Base-by-base conservation (phyloP, 2,888 invertebrate species). In the Willowsia nigromaculata region DNA sequence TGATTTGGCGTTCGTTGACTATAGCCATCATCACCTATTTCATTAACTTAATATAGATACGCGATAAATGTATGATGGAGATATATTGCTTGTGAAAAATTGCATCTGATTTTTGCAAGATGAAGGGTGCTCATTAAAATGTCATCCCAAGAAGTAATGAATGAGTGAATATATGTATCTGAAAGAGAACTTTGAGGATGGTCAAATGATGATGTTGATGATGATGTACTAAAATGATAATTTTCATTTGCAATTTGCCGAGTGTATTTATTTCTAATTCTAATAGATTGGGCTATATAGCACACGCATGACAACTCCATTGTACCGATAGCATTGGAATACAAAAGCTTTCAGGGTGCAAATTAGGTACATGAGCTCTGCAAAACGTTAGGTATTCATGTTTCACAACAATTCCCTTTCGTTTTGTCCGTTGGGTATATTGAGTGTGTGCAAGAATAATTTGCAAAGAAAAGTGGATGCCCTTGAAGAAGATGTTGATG, bases 401-500 rank as follows among this genome's bases (percentile, higher is more conserved):
- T 78, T 78, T 78, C 78, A 78, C 78, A 78, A 78, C 53, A 37
- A 78, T 78, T 78, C 78, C 78, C 78, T 78, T 78, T 78, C 78
- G 56, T 37, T 78, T 78, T 78, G 74, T 47, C 74, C 74, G 74
- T 74, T 78, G 56, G 53, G 56, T 33, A 53, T n/a, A 18, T 50
- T 50, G 71, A 68, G 37, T n/a, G 50, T 56, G 25, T 56, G 78
- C 56, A 62, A 56, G 33, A 76, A 40, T 80, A 71, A 78, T 86
- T 87, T 81, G 22, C 40, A 53, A 81, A 40, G 78, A 80, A 82
- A 87, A 88, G 88, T 88, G 88, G 88, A 76, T 88, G 88, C 88
- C 88, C 88, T 88, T 88, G 88, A 88, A 47, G 76, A 50, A 76
- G 56, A 56, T 33, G 18, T 15, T 74, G 65, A 62, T 83, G 76